Conservation (phyloP, 2,113 vertebrate genomes). For the Mobula birostris region DNA sequence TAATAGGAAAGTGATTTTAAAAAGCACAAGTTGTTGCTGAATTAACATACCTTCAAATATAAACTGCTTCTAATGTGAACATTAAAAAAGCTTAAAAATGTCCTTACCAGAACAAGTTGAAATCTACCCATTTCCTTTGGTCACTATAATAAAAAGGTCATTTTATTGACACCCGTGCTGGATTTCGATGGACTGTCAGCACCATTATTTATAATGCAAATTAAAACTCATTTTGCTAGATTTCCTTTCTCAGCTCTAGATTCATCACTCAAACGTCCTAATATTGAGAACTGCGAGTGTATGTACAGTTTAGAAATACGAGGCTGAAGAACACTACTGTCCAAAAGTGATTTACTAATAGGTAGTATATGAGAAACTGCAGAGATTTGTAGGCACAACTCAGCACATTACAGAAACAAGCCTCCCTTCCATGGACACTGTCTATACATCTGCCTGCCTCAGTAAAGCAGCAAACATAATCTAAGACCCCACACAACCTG, state of each 20-base stretch:
- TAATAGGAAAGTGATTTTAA: not conserved
- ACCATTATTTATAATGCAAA: not conserved
- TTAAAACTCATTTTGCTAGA: not conserved
- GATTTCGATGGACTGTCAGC: constrained; percentile 3
- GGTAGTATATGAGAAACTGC: not conserved
- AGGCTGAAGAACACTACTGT: not conserved
- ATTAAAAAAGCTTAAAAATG: not conserved
- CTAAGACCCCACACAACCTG: too few species aligned
- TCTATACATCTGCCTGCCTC: too few species aligned
- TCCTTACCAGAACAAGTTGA: not conserved
- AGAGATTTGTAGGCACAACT: too few species aligned
- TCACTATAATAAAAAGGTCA: not conserved
- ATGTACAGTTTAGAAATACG: not conserved
- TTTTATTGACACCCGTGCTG: not conserved
- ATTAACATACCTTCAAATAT: not conserved
- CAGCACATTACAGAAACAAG: too few species aligned
- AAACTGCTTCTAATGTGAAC: not conserved
- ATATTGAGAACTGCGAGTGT: not conserved
- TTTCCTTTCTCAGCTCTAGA: not conserved
- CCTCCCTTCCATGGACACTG: too few species aligned
- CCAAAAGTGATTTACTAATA: not conserved
- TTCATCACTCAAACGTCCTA: not conserved
- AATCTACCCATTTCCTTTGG: not conserved
- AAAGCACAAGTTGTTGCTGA: not conserved
- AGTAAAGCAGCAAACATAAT: too few species aligned